These are phyloP conservation scores for Babylonia areolata DNA, from an alignment of 1,140 invertebrate genomes.

Conservation along the genomic window DNA sequence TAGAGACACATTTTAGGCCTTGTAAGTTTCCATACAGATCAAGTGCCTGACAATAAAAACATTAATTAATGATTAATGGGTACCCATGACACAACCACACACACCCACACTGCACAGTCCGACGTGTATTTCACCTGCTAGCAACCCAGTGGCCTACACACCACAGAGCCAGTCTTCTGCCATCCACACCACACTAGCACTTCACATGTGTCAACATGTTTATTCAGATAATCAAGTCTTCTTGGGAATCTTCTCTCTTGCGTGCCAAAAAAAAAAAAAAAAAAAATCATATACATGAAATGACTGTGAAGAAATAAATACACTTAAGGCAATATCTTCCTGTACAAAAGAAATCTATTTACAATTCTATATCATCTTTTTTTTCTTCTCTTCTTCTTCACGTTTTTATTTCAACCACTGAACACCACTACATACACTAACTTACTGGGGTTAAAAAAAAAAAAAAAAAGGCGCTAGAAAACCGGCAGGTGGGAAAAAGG, in stretches of 20 bases:
- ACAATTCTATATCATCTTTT: neutral
- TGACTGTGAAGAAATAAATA: conserved; percentile 9
- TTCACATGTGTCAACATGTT: neutral
- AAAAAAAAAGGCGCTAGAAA: neutral
- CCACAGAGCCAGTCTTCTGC: neutral
- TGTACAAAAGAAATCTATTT: conserved; percentile 22
- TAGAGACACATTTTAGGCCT: too few relatives aligned
- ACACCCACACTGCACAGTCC: neutral
- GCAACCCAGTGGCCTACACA: neutral
- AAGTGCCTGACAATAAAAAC: too few relatives aligned
- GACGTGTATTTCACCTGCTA: neutral
- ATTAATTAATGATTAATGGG: too few relatives aligned
- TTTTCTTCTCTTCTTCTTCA: too few relatives aligned
- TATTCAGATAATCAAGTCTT: conserved; percentile 4
- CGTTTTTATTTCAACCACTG: neutral
- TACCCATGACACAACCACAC: too few relatives aligned
- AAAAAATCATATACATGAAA: neutral
- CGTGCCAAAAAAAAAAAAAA: neutral
- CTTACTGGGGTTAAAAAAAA: neutral
- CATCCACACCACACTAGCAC: neutral
- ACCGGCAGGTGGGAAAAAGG: neutral
- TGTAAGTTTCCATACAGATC: too few relatives aligned
- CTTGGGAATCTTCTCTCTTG: neutral
- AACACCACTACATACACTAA: conserved; percentile 1
- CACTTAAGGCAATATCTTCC: conserved; percentile 11